Conservation (phyloP, 2,113 vertebrate genomes). For the Atlantisia rogersi region DNA sequence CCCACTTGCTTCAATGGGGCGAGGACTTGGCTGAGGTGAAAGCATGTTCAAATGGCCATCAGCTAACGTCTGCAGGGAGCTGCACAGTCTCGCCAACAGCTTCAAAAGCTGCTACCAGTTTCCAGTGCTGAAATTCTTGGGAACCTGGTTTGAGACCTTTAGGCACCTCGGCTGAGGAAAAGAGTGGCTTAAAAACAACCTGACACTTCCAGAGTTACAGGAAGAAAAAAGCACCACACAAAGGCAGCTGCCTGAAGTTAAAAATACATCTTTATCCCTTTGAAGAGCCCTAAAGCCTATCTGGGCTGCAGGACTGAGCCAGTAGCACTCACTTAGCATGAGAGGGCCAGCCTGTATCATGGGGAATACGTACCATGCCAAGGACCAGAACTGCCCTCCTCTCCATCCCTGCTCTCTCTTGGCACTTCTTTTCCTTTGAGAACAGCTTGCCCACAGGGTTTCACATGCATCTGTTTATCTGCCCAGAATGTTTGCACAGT, state of each 20-base stretch:
- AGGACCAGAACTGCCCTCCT: not conserved
- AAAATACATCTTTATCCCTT: conserved; percentile 44
- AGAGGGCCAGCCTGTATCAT: not conserved
- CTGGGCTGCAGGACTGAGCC: not conserved
- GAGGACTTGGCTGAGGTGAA: conserved; percentile 45
- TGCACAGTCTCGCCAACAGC: conserved; percentile 12
- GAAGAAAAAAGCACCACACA: not conserved
- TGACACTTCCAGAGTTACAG: not conserved
- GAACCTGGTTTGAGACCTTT: conserved; percentile 8
- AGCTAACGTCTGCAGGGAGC: not conserved
- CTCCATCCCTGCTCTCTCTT: not conserved
- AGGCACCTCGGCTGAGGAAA: not conserved
- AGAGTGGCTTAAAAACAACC: conserved; percentile 20
- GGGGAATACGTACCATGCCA: not conserved
- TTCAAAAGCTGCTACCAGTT: not conserved
- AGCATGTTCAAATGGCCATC: conserved; percentile 8
- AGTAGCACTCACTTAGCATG: not conserved
- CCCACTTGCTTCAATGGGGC: not conserved
- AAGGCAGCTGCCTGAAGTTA: conserved; percentile 23
- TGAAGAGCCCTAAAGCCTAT: not conserved
- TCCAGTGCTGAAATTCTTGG: not conserved
- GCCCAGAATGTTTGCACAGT: not conserved
- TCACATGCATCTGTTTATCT: not conserved
- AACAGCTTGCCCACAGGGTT: not conserved
- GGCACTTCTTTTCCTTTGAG: not conserved